Base-by-base conservation (phyloP, 2,888 invertebrate genomes). In the Eledona agricola region DNA sequence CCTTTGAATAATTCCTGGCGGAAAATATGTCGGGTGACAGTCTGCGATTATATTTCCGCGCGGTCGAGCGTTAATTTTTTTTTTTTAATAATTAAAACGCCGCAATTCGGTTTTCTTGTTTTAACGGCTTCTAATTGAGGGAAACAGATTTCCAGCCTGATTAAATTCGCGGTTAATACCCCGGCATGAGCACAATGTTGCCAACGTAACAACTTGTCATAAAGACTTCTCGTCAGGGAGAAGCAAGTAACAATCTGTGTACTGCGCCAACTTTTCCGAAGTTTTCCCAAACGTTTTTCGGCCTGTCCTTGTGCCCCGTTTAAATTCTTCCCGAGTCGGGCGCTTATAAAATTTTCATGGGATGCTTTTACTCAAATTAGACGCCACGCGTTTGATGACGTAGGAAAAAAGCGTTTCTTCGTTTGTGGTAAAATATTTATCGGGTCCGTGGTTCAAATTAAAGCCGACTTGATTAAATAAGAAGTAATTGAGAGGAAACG, bases 201-300 rank as follows among this genome's bases (percentile, higher is more conserved):
- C 12, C 15, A n/a, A n/a, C n/a, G 16, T 40, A 40, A 40, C 40
- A 40, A 28, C 28, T 40, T 10, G 40, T 40, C 40, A 28, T 40
- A 40, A 40, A 40, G 28, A 17, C 40, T 20, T 31, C 31, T 31
- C 31, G 13, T 31, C 17, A n/a, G 16, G 7, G 31, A 40, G 29
- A 40, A 40, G 28, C 40, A 7, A 26, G 16, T 26, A 40, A 19
- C 28, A 40, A 26, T 40, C 40, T 40, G 40, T 26, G 19, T 11
- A 37, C 40, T 28, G 28, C 25, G 9, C 29, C 13, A 19, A 40
- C 16, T 13, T 28, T 40, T 37, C 10, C 10, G 9, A 40, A 23
- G 23, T 23, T 38, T 38, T 38, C 38, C 7, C 31, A n/a, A 4
- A 4, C 3, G 10, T 9, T 2, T 31, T 31, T 31, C 6, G 4